A percentile compares a stretch with the other conserved stretches of the same genome.
Evolutionary conservation across 2,113 vertebrate genomes (phyloP).

Genomic region (Circaetus cinerascens): DNA sequence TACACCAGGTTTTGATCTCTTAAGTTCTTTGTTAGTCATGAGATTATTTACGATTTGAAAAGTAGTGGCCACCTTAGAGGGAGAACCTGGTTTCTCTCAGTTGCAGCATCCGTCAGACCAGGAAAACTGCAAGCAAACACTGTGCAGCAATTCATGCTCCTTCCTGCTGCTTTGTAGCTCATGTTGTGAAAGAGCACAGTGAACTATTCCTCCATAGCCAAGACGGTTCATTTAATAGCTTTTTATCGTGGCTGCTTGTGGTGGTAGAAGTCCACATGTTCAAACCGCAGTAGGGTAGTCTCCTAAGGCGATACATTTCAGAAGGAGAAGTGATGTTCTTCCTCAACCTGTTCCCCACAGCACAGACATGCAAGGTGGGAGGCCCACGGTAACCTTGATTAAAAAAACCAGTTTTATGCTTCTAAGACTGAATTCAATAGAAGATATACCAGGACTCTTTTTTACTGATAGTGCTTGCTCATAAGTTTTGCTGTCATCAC

Average conservation of each 20-base stretch:
- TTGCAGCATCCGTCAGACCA: accelerated
- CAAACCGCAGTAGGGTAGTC: background rate
- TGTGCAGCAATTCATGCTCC: accelerated
- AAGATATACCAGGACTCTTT: background rate
- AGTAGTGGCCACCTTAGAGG: background rate
- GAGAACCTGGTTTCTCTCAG: background rate
- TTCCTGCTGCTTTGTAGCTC: background rate
- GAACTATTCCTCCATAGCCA: background rate
- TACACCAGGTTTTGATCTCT: background rate
- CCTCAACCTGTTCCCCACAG: background rate
- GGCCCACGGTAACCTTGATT: background rate
- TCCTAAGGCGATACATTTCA: background rate
- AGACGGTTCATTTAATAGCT: background rate
- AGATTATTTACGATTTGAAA: background rate
- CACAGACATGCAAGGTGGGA: background rate
- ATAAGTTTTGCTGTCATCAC: background rate
- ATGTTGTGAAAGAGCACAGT: background rate
- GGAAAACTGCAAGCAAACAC: background rate
- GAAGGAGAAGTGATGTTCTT: background rate
- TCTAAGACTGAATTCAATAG: background rate
- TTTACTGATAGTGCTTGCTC: background rate
- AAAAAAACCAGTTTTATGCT: background rate
- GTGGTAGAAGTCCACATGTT: background rate
- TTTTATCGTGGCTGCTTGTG: background rate
- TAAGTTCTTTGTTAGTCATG: background rate